phyloP scores from a whole-genome alignment of 2,888 invertebrate species.

The Horisme vitalbata region DNA sequence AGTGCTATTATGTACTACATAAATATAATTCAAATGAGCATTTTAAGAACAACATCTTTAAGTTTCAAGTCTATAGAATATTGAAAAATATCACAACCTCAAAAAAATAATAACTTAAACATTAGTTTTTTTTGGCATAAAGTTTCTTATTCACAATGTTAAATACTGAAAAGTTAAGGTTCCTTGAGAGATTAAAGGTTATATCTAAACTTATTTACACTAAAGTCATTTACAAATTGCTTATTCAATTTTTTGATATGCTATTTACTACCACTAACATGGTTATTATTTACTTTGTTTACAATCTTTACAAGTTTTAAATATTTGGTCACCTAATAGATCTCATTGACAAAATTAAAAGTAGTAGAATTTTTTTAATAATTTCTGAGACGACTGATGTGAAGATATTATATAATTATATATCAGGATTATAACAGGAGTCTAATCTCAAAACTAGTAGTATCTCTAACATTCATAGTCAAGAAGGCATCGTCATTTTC shows the following conservation, averaged over 20 bases:
- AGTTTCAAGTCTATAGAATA: too few relatives aligned
- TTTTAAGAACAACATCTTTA: too few relatives aligned
- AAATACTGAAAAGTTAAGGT: constrained; percentile 16
- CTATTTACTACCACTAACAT: constrained; percentile 48
- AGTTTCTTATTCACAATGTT: constrained; percentile 12
- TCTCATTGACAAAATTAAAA: too few relatives aligned
- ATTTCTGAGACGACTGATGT: too few relatives aligned
- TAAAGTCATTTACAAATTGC: constrained; percentile 32
- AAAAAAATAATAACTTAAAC: constrained; percentile 50
- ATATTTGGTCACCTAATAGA: constrained; percentile 63
- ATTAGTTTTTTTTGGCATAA: constrained; percentile 28
- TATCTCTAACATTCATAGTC: too few relatives aligned
- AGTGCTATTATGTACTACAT: too few relatives aligned
- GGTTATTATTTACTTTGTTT: constrained; percentile 50
- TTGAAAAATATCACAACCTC: constrained; percentile 54
- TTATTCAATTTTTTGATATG: constrained; percentile 53
- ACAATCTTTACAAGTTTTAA: constrained; percentile 37
- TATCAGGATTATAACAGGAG: too few relatives aligned
- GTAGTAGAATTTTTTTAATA: too few relatives aligned
- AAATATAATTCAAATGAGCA: too few relatives aligned
- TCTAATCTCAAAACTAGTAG: too few relatives aligned
- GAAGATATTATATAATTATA: too few relatives aligned
- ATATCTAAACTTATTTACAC: constrained; percentile 7
- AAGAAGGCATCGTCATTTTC: too few relatives aligned
- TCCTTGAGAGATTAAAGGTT: constrained; percentile 16